Base-by-base conservation (phyloP, 2,113 vertebrate genomes). In the Aleadryas rufinucha region DNA sequence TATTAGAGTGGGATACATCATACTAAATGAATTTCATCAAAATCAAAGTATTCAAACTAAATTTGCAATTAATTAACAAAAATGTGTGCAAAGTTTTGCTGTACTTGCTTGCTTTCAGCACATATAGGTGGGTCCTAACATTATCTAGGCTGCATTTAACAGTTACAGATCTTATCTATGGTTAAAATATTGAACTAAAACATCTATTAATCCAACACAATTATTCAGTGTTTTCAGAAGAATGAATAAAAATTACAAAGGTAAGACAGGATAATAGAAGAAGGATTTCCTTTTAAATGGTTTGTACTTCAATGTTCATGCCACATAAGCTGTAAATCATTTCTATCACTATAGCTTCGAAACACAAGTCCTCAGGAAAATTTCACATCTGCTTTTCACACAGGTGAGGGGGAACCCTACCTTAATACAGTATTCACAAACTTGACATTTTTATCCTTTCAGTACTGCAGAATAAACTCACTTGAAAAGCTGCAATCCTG, bases 161-260 rank as follows among this genome's bases (percentile, higher is more conserved):
- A 39, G 44, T 49, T 53, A 79, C 21, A 91, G 45, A 86, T 70
- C 69, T 84, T 89, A 87, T 41, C 77, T 84, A 52, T 82, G 42
- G 30, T 89, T 91, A 95, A 91, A 87, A 87, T 69, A 91, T 37
- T 82, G 83, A 84, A 92, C 59, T 68, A 77, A 80, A 95, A 42
- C 26, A 42, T 50, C 33, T 75, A 83, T 68, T 85, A 93, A 93
- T 85, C 47, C n/a, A 93, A 59, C 9, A 83, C 69, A 91, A 87
- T 76, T 81, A 75, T 47, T 63, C 22, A n/a, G 35, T 61, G 45
- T 74, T 95, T 84, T 80, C 68, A 92, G 71, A 76, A 69, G n/a
- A 92, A 82, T 22, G 5, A 79, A 83, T 65, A 50, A 56, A 94
- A 52, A 57, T 78, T 76, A 87, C 41, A 72, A 84, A 74, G 39